Base-by-base conservation (phyloP, 1,140 invertebrate species). In the Cydia strobilella region DNA sequence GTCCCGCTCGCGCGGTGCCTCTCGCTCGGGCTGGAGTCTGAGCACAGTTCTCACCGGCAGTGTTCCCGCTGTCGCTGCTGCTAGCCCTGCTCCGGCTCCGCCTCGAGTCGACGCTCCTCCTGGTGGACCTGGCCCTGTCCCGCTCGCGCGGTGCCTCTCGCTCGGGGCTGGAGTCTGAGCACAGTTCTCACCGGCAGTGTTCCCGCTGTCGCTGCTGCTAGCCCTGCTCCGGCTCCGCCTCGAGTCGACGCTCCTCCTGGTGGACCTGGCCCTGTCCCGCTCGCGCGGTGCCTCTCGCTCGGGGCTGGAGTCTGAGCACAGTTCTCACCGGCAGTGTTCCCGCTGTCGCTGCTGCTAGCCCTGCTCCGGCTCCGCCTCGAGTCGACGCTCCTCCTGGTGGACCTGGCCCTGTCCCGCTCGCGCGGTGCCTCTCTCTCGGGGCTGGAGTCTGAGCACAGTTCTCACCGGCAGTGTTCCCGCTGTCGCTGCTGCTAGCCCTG, bases 281-380 rank as follows among this genome's bases (percentile, higher is more conserved):
- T 76, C 77, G 27, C 75, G 77, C n/a, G n/a, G 45, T n/a, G n/a
- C n/a, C n/a, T n/a, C n/a, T n/a, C n/a, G n/a, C n/a, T n/a, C n/a
- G n/a, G n/a, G n/a, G n/a, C 77, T 78, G 23, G 12, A 31, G 27
- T 42, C 77, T 27, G 25, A 27, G 25, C 25, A 27, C 9, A 51
- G 10, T 27, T 31, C 35, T 73, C 27, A 87, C 86, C 84, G 3
- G 82, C 80, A 76, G 10, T 75, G 74, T n/a, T 75, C 65, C 25
- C 73, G 45, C 45, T 82, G 75, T 42, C 75, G 77, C 31, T 77
- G 54, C 62, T 63, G 63, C 71, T 69, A 31, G 39, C 54, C 13
- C 75, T 51, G 51, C 73, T 80, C 66, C 51, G 63, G 62, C 75
- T 72, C 35, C 74, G 65, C 5, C 54, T 27, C 1, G 25, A 27